Evolutionary conservation across 2,888 invertebrate genomes (phyloP).

Genomic region (Eremobia ochroleuca): DNA sequence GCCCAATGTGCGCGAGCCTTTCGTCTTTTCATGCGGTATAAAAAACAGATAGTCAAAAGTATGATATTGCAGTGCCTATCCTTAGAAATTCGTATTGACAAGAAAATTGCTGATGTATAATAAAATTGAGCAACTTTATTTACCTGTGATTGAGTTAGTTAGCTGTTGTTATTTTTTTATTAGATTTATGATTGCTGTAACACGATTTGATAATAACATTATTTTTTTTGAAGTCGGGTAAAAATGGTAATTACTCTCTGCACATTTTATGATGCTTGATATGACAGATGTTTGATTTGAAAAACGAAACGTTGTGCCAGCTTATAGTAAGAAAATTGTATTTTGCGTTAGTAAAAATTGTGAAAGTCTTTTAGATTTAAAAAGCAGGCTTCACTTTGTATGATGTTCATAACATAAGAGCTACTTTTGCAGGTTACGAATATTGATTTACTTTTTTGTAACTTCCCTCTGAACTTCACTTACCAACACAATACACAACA

Average conservation of each 20-base stretch:
- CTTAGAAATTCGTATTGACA: background rate
- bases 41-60: background rate
- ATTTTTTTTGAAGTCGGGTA: background rate
- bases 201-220: background rate
- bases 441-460: background rate
- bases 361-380: background rate
- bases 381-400: background rate
- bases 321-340: background rate
- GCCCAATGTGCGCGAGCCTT: background rate
- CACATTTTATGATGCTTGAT: background rate
- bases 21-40: too few species aligned
- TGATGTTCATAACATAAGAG: background rate
- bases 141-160: background rate
- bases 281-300: too few species aligned
- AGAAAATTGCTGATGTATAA: background rate
- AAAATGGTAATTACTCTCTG: too few species aligned
- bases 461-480: background rate
- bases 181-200: background rate
- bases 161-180: background rate
- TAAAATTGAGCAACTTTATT: background rate
- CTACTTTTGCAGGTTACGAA: background rate
- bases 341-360: background rate
- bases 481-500: constrained; percentile 38
- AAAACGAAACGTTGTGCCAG: background rate
- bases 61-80: too few species aligned